Conservation (phyloP, 2,113 vertebrate species). For the Felis chaus region DNA sequence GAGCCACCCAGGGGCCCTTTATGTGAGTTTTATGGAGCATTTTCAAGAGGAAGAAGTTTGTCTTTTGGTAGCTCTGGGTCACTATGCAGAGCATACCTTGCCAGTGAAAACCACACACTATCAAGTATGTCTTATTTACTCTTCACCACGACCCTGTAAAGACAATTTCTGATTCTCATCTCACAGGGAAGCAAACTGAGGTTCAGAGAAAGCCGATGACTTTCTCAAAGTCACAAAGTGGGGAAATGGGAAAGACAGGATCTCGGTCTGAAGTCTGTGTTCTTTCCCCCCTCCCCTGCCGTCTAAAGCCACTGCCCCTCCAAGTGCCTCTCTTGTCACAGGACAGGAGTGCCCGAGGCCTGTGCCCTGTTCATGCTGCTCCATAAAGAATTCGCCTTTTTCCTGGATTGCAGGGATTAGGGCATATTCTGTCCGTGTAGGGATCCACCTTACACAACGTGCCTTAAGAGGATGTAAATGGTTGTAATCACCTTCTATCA, state of each 20-base stretch:
- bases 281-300: background rate
- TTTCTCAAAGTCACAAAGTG: background rate
- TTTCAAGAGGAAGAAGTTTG: background rate
- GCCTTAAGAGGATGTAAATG: background rate
- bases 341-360: rapidly evolving
- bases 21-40: background rate
- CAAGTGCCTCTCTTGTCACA: background rate
- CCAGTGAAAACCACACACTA: background rate
- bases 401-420: no score
- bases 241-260: background rate
- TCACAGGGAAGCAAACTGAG: background rate
- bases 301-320: background rate
- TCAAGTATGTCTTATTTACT: rapidly evolving
- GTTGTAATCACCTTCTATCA: background rate
- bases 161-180: background rate
- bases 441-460: no score
- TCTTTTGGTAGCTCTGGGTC: background rate
- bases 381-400: no score
- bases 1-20: no score
- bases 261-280: rapidly evolving
- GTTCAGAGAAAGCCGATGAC: background rate
- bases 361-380: background rate
- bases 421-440: background rate
- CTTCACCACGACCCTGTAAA: background rate
- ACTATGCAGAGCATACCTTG: rapidly evolving